Percentiles rank a stretch among this genome's conserved stretches.
Conservation (phyloP, 2,113 vertebrate genomes). For the Indicator maculatus region DNA sequence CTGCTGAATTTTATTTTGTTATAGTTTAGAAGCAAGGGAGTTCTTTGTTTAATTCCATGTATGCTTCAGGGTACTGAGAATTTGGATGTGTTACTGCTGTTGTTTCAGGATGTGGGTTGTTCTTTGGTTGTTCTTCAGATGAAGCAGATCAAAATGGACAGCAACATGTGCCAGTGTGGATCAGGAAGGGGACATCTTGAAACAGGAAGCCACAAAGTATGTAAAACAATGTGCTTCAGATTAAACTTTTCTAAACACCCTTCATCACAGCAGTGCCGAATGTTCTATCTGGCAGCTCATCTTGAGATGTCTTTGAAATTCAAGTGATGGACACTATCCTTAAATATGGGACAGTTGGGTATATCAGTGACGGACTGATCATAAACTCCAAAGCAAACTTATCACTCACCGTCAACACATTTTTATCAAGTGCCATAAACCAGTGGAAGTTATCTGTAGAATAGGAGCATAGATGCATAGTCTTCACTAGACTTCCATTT, state of each 20-base stretch:
- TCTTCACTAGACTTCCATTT: not conserved
- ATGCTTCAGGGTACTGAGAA: not conserved
- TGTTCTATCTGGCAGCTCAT: constrained; percentile 1
- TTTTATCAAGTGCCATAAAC: not conserved
- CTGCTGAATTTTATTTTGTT: not conserved
- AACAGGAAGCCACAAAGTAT: constrained; percentile 33
- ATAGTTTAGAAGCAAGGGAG: not conserved
- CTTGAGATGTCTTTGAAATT: constrained; percentile 23
- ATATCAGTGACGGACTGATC: not conserved
- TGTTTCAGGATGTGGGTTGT: not conserved
- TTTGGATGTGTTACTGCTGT: not conserved
- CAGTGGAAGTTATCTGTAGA: not conserved
- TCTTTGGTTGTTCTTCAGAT: constrained; percentile 1
- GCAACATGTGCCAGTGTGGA: not conserved
- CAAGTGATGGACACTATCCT: not conserved
- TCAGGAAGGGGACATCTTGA: constrained; percentile 8
- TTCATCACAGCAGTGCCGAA: not conserved
- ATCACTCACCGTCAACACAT: not conserved
- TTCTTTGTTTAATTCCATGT: not conserved
- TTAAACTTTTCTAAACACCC: constrained; percentile 1
- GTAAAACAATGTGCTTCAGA: constrained; percentile 22
- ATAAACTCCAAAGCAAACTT: not conserved
- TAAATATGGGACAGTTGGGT: not conserved
- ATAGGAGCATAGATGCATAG: not conserved
- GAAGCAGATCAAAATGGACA: constrained; percentile 5